These are phyloP conservation scores for Crotalus helleri DNA, from an alignment of 2,113 vertebrate genomes.

Conservation along the genomic window DNA sequence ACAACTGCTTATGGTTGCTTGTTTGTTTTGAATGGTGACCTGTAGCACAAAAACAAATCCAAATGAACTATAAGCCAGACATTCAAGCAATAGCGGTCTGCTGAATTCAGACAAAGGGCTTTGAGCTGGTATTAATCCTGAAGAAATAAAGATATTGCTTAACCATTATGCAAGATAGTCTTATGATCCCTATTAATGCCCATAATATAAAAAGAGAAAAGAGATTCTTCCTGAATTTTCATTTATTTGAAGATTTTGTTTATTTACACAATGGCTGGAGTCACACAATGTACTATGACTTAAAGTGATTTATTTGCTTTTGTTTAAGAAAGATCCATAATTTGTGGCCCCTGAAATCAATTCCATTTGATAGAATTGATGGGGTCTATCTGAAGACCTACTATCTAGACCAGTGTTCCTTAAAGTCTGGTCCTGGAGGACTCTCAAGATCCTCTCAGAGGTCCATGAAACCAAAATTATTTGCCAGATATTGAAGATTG, in stretches of 20 bases:
- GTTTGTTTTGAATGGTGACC: constrained; percentile 11
- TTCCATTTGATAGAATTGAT: background rate
- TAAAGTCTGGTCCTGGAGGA: background rate
- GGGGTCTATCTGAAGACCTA: background rate
- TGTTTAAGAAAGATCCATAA: background rate
- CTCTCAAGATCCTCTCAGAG: too few relatives aligned
- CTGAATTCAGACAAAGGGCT: constrained; percentile 13
- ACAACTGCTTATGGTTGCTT: constrained; percentile 17
- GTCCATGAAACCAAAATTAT: too few relatives aligned
- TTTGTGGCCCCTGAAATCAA: background rate
- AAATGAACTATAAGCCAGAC: constrained; percentile 36
- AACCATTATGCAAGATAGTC: background rate
- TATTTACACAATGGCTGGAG: background rate
- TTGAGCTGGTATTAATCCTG: background rate
- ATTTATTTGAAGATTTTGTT: background rate
- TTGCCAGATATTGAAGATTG: too few relatives aligned
- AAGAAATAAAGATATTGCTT: background rate
- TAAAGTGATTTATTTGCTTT: background rate
- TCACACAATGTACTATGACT: background rate
- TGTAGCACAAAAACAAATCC: constrained; percentile 44
- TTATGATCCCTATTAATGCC: background rate
- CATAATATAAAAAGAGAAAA: background rate
- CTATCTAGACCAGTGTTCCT: background rate
- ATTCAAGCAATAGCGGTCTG: constrained; percentile 52
- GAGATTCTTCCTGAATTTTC: background rate